These are phyloP conservation scores for Chlorospingus flavigularis DNA, from an alignment of 2,797 vertebrate species.

Conservation along the genomic window DNA sequence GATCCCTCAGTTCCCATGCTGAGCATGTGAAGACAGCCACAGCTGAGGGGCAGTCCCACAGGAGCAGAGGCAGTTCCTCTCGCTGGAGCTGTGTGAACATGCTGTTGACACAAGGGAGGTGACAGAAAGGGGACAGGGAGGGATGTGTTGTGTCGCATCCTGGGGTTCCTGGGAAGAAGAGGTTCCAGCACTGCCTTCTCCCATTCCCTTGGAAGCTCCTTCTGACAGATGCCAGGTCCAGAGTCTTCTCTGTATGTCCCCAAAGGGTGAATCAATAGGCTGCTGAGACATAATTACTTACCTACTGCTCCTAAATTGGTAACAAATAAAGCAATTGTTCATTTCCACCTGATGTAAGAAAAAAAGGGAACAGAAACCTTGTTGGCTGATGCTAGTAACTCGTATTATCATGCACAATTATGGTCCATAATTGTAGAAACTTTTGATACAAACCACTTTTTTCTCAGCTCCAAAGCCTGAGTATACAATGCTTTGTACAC, in stretches of 20 bases:
- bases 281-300: conserved; percentile 19
- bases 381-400: background rate
- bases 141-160: background rate
- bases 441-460: background rate
- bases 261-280: background rate
- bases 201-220: background rate
- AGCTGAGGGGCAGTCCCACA: background rate
- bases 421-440: background rate
- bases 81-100: background rate
- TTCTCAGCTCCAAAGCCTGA: background rate
- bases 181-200: accelerated
- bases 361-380: background rate
- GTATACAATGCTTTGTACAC: background rate
- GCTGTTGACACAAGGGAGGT: background rate
- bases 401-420: background rate
- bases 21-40: background rate
- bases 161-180: background rate
- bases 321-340: background rate
- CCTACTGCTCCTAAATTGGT: background rate
- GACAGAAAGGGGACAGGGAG: background rate
- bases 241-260: background rate
- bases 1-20: background rate
- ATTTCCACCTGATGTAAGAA: background rate
- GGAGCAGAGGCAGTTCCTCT: accelerated
- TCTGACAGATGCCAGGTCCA: background rate